These are phyloP conservation scores for Thumatha senex DNA, from an alignment of 2,888 invertebrate genomes.

Conservation along the genomic window DNA sequence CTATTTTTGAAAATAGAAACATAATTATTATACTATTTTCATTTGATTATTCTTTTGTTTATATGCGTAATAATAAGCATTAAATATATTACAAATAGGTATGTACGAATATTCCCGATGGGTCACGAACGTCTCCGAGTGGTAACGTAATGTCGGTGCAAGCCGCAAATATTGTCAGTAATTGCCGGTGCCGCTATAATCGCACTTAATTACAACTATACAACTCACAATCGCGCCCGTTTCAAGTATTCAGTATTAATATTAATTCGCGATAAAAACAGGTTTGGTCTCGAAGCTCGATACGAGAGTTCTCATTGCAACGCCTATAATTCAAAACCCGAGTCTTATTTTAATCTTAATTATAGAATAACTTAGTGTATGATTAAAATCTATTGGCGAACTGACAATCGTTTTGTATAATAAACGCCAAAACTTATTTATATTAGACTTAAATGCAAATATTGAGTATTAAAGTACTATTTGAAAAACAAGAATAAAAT, in stretches of 20 bases:
- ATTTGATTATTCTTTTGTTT: no score
- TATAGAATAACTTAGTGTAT: constrained; percentile 45
- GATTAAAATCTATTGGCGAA: constrained; percentile 37
- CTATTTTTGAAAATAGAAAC: no score
- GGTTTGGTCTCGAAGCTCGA: constrained; percentile 57
- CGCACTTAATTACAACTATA: constrained; percentile 77
- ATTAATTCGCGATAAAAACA: constrained; percentile 76
- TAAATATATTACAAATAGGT: constrained; percentile 7
- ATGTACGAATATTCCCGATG: constrained; percentile 23
- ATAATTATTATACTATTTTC: no score
- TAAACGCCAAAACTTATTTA: constrained; percentile 9
- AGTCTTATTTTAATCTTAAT: constrained; percentile 50
- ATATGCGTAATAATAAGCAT: constrained; percentile 3
- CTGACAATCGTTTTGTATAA: constrained; percentile 16
- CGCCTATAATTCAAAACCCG: constrained; percentile 45
- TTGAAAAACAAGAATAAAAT: neutral
- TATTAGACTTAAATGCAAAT: constrained; percentile 16
- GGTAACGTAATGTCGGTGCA: constrained; percentile 41
- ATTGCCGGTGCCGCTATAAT: constrained; percentile 73
- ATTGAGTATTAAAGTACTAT: constrained; percentile 13
- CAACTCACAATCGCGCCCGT: constrained; percentile 73
- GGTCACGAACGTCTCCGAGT: constrained; percentile 34
- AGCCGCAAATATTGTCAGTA: constrained; percentile 67
- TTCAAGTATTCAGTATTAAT: constrained; percentile 77
- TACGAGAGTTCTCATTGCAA: constrained; percentile 39